Evolutionary conservation across 2,888 invertebrate species (phyloP), one percentile per base, ranked within the genome.

Genomic region (Amphimallon solstitiale): DNA sequence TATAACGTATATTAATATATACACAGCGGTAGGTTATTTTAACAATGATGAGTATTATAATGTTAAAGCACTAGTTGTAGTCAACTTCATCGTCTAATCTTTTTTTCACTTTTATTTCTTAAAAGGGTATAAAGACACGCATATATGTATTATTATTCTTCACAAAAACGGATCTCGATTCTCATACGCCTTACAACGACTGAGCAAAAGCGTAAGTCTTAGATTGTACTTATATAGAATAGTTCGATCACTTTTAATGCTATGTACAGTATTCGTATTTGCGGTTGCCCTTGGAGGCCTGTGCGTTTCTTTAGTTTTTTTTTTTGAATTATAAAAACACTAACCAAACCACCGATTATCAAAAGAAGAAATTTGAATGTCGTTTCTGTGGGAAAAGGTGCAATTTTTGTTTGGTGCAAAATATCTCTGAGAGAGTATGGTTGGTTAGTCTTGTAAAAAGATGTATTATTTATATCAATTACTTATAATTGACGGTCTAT

Each of bases 231-330:
- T 79, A n/a, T n/a, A n/a, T n/a, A 78, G 68, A 76, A 77, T 76
- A 79, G 76, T 78, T 78, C 76, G 77, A 76, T 79, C 78, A 77
- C 75, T 76, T 76, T 75, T 76, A 75, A 75, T 78, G 77, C 74
- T 80, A 80, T 80, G 72, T 80, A 80, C 79, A 78, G 29, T 76
- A 75, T 79, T 78, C 78, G 78, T 79, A 76, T 77, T 76, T 78
- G 78, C 77, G 77, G n/a, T 77, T 78, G 76, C 74, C 74, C 71
- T 29, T 72, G 74, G 73, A 48, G 54, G 63, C 63, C 76, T 80
- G 79, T 78, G 79, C 79, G 78, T 78, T 77, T 76, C 75, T n/a
- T n/a, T n/a, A n/a, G n/a, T n/a, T n/a, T n/a, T n/a, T n/a, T n/a
- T n/a, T n/a, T n/a, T n/a, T n/a, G n/a, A 71, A 63, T 62, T 56